Conservation (phyloP, 2,113 vertebrate genomes). For the Eclectus roratus region DNA sequence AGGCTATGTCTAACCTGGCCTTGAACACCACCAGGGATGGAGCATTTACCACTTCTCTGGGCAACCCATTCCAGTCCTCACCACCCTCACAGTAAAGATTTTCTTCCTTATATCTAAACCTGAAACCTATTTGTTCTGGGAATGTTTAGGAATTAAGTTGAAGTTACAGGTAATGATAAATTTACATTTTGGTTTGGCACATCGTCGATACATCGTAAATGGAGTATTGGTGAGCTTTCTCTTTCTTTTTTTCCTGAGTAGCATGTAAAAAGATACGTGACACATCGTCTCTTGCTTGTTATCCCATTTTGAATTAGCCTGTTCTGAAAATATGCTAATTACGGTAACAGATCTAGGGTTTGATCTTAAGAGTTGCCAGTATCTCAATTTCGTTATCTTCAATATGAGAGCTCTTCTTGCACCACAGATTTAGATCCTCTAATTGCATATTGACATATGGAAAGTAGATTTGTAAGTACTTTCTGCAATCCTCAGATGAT, state of each 20-base stretch:
- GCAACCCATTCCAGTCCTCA: not conserved
- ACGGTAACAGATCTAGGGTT: constrained; percentile 46
- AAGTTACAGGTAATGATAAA: not conserved
- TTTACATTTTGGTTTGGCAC: not conserved
- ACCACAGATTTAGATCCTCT: constrained; percentile 38
- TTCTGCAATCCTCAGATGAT: constrained; percentile 11
- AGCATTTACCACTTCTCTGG: not conserved
- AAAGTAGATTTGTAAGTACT: constrained; percentile 45
- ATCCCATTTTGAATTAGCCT: constrained; percentile 47
- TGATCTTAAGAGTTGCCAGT: constrained; percentile 53
- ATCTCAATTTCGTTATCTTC: constrained; percentile 14
- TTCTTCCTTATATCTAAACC: not conserved
- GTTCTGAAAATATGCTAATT: constrained; percentile 61
- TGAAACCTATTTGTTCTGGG: not conserved
- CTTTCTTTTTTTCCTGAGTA: not conserved
- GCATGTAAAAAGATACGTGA: constrained; percentile 22
- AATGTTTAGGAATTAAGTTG: not conserved
- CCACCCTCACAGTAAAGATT: not conserved
- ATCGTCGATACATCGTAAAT: not conserved
- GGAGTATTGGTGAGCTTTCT: not conserved
- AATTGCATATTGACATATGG: constrained; percentile 58
- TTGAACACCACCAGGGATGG: not conserved
- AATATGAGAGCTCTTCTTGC: constrained; percentile 24
- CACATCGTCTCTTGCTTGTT: constrained; percentile 38
- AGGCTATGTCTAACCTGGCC: not conserved